Conservation (phyloP, 2,797 vertebrate species). For the Sebastes goodei region DNA sequence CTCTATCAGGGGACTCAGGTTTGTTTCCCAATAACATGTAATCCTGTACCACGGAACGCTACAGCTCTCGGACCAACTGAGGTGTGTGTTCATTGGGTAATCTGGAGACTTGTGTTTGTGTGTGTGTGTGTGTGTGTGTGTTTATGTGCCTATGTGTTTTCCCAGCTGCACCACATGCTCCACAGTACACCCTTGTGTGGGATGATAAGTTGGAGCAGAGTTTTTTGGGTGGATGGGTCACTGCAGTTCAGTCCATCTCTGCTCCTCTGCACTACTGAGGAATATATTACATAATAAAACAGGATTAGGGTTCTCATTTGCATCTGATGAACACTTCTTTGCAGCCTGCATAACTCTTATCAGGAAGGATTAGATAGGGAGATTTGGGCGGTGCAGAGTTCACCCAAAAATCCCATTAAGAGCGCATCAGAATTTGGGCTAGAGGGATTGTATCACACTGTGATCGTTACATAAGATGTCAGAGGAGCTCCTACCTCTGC, state of each 20-base stretch:
- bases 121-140: slow-evolving; percentile 4
- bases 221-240: slow-evolving; percentile 49
- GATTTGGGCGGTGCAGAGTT: slow-evolving; percentile 11
- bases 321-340: slow-evolving; percentile 19
- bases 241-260: slow-evolving; percentile 50
- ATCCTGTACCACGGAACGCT: slow-evolving; percentile 50
- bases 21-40: slow-evolving; percentile 72
- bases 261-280: slow-evolving; percentile 38
- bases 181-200: slow-evolving; percentile 51
- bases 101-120: slow-evolving; percentile 23
- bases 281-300: slow-evolving; percentile 44
- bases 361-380: slow-evolving; percentile 35
- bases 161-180: slow-evolving; percentile 59
- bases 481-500: not conserved
- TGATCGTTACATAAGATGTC: slow-evolving; percentile 48
- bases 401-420: slow-evolving; percentile 41
- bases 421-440: slow-evolving; percentile 26
- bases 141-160: slow-evolving; percentile 52
- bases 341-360: slow-evolving; percentile 10
- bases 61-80: slow-evolving; percentile 40
- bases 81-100: slow-evolving; percentile 54
- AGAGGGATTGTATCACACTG: not conserved
- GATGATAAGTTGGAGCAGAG: slow-evolving; percentile 33
- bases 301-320: slow-evolving; percentile 19
- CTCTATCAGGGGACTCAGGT: slow-evolving; percentile 34